These are phyloP conservation scores for Helicoverpa assulta DNA, from an alignment of 2,888 invertebrate genomes.

Conservation along the genomic window DNA sequence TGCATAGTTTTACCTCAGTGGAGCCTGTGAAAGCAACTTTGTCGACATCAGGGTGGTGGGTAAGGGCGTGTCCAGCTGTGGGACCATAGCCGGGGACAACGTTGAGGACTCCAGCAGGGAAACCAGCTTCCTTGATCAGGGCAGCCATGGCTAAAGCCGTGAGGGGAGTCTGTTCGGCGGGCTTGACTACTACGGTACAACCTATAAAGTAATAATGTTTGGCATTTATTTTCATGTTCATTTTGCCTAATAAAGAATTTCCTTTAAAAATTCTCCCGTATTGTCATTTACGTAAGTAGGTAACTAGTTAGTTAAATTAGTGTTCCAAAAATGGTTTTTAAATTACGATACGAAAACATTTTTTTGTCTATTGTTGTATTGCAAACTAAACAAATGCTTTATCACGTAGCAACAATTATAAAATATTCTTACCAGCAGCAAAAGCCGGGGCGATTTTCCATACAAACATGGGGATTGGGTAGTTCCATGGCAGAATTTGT, in stretches of 20 bases:
- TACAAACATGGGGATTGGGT: constrained; percentile 96
- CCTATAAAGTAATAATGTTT: constrained; percentile 78
- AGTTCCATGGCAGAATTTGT: constrained; percentile 98
- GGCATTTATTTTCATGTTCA: not conserved
- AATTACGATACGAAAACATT: not conserved
- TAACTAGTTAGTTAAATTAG: too few relatives aligned
- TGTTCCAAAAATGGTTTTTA: not conserved
- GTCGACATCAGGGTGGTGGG: constrained; percentile 93
- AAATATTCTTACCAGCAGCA: constrained; percentile 86
- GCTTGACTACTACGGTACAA: constrained; percentile 96
- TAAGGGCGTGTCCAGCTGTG: constrained; percentile 93
- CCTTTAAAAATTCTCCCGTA: too few relatives aligned
- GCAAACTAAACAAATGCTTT: not conserved
- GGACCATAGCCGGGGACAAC: constrained; percentile 96
- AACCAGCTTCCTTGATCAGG: constrained; percentile 96
- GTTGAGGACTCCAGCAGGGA: constrained; percentile 97
- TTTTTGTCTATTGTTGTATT: not conserved
- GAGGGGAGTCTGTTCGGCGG: constrained; percentile 98
- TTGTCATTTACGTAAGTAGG: too few relatives aligned
- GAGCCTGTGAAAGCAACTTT: constrained; percentile 95
- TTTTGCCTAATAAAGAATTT: not conserved
- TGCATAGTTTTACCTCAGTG: constrained; percentile 75
- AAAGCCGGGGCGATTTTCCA: constrained; percentile 97
- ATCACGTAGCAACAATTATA: not conserved
- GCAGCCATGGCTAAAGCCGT: constrained; percentile 96